Conservation (phyloP, 1,140 invertebrate genomes). For the Nephotettix cincticeps region DNA sequence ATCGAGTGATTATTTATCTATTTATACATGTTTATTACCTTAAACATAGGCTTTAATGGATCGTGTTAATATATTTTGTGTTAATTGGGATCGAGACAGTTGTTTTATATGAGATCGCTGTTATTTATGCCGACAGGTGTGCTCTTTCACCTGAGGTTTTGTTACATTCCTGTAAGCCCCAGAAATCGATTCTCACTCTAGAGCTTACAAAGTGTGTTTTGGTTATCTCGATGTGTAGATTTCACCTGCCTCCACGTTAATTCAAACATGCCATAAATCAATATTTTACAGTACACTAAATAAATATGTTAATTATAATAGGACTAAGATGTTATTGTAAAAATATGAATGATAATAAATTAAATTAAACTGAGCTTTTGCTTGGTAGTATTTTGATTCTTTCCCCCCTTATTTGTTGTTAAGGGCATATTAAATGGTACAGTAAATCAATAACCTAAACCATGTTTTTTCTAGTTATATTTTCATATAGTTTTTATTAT, state of each 20-base stretch:
- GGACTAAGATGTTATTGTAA: slow-evolving; percentile 1
- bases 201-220: no score
- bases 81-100: not conserved
- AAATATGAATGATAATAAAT: not conserved
- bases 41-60: not conserved
- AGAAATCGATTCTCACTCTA: no score
- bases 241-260: not conserved
- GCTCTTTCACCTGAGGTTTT: no score
- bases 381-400: no score
- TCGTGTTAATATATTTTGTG: not conserved
- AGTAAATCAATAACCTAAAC: no score
- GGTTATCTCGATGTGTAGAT: not conserved
- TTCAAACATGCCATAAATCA: not conserved
- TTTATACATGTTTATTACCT: slow-evolving; percentile 5
- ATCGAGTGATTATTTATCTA: slow-evolving; percentile 7
- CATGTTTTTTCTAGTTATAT: no score
- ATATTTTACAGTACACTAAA: slow-evolving; percentile 9
- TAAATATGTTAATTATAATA: not conserved
- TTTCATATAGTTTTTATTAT: no score
- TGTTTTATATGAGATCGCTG: not conserved
- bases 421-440: no score
- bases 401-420: no score
- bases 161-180: no score
- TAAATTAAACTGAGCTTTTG: not conserved
- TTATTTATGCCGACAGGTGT: not conserved